A percentile compares a stretch with the other conserved stretches of the same genome.
Conservation (phyloP, 1,140 invertebrate genomes). For the Trachymyrmex septentrionalis region DNA sequence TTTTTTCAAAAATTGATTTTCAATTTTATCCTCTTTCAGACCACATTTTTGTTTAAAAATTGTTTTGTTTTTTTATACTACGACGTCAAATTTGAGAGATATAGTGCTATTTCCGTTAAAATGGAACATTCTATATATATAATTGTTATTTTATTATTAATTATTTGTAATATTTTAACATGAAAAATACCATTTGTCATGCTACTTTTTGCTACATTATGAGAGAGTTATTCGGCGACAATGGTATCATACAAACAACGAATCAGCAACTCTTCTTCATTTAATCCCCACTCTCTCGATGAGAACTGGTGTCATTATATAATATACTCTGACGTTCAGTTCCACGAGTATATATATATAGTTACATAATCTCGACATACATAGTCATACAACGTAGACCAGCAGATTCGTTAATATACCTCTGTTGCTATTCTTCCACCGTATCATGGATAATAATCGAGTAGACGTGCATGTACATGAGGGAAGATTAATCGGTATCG, state of each 20-base stretch:
- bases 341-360: too few species aligned
- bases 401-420: background rate
- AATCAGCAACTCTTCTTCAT: background rate
- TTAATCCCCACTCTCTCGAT: background rate
- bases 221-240: background rate
- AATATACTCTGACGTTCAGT: background rate
- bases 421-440: background rate
- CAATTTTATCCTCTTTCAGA: too few species aligned
- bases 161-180: too few species aligned
- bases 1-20: too few species aligned
- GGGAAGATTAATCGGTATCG: constrained; percentile 69
- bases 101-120: too few species aligned
- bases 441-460: constrained; percentile 4
- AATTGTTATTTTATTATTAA: too few species aligned
- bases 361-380: background rate
- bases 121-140: too few species aligned
- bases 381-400: background rate
- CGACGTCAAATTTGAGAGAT: too few species aligned
- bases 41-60: too few species aligned
- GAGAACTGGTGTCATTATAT: background rate
- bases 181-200: too few species aligned
- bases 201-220: too few species aligned
- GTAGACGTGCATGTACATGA: constrained; percentile 49
- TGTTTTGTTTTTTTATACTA: too few species aligned
- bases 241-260: background rate